Base-by-base conservation (phyloP, 2,797 vertebrate species). In the Cynodonichthys magdalenae region DNA sequence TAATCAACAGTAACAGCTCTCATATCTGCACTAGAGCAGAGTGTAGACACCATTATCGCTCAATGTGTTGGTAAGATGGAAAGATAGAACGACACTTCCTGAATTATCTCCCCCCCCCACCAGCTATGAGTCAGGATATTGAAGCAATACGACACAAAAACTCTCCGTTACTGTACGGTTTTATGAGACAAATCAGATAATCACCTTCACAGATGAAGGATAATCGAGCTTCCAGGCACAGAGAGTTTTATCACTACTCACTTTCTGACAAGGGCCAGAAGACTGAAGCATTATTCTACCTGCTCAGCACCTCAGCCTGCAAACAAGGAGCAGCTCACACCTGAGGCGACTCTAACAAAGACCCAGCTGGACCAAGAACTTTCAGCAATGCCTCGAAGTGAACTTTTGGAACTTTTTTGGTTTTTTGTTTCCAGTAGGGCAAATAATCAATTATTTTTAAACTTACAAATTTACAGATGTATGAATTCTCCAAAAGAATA, bases 1-100 rank as follows among this genome's bases (percentile, higher is more conserved):
- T 77, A 87, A 87, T 79, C 80, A 84, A 62, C 66, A 70, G 9
- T 64, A 74, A 71, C 66, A 66, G 56, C 15, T 19, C 50, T 69
- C 56, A 15, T 19, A 44, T 66, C 56, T 69, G 44, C 58, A 17
- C 47, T 2, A 36, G 61, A 41, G 59, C 18, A n/a, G 28, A n/a
- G 36, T 51, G 17, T 54, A 42, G 51, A 31, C 3, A 27, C 53
- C 34, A 10, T 36, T 36, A 36, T 12, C 9, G 34, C 34, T 36
- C 9, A 36, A 36, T 36, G 34, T 36, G 58, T 36, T 6, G 48
- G 42, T 65, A 47, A 34, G 50, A 52, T 31, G 20, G 18, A 58
- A 27, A 59, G 31, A 39, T 19, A 55, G 31, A 46, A n/a, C 18
- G 15, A 63, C 54, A 3, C 15, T 68, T 41, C 29, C 58, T 61